Evolutionary conservation across 2,888 invertebrate genomes (phyloP).

Genomic region (Monoplex corrugatus): DNA sequence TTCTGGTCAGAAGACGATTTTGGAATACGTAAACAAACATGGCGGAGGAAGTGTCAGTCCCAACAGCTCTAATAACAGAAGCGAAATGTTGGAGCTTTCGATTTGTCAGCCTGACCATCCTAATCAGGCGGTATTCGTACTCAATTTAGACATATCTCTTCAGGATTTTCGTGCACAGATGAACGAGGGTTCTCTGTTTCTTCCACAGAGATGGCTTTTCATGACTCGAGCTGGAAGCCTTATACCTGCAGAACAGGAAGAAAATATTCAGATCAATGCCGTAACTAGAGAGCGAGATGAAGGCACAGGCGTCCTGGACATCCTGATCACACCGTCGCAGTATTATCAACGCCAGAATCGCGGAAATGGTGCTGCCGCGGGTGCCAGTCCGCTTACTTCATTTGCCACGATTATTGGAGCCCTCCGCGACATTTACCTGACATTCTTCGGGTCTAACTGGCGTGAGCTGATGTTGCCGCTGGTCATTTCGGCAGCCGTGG

Average conservation of each 20-base stretch:
- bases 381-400: neutral
- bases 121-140: conserved; percentile 37
- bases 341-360: neutral
- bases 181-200: conserved; percentile 16
- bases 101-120: conserved; percentile 44
- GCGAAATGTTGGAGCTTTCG: conserved; percentile 30
- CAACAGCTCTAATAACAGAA: neutral
- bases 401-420: conserved; percentile 44
- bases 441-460: conserved; percentile 37
- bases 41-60: conserved; percentile 41
- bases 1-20: neutral
- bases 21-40: conserved; percentile 32
- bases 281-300: conserved; percentile 33
- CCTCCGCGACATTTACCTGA: conserved; percentile 38
- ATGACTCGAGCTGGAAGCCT: conserved; percentile 46
- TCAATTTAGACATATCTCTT: conserved; percentile 20
- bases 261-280: neutral
- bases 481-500: conserved; percentile 1
- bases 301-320: neutral
- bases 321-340: conserved; percentile 3
- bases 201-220: conserved; percentile 45
- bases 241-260: conserved; percentile 37
- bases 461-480: conserved; percentile 46
- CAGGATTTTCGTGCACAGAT: conserved; percentile 31
- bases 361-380: neutral